Percentiles rank a stretch among this genome's conserved stretches.
Evolutionary conservation across 2,888 invertebrate genomes (phyloP).

Genomic region (Mesorhabditis belari): DNA sequence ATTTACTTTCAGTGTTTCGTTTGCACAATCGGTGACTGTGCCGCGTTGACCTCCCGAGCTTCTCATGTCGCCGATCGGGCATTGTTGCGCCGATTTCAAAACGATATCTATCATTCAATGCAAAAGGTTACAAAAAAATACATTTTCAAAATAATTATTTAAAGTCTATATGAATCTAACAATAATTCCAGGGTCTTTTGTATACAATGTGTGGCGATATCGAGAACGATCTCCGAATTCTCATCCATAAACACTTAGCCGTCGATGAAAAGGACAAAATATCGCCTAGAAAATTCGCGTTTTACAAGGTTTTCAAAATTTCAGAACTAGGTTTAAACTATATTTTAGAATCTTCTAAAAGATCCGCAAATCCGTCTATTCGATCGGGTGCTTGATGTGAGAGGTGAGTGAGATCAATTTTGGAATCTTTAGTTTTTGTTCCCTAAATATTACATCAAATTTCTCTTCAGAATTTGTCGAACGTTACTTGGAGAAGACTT

Average conservation of each 20-base stretch:
- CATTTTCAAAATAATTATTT: too few species aligned
- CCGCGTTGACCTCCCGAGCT: not conserved
- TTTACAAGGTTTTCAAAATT: conserved; percentile 2
- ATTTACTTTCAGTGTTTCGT: not conserved
- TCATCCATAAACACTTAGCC: conserved; percentile 64
- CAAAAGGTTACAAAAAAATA: too few species aligned
- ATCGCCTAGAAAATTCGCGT: conserved; percentile 58
- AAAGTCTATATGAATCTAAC: too few species aligned
- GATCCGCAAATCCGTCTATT: conserved; percentile 14
- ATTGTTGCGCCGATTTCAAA: conserved; percentile 7
- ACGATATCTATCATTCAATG: conserved; percentile 4
- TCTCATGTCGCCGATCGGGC: not conserved
- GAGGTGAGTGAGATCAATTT: conserved; percentile 10
- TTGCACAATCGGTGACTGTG: not conserved
- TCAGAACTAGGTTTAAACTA: too few species aligned
- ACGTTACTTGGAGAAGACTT: conserved; percentile 83
- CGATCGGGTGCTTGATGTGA: conserved; percentile 18
- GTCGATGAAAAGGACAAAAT: conserved; percentile 59
- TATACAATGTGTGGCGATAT: conserved; percentile 69
- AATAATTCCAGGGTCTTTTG: conserved; percentile 13
- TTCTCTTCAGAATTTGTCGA: conserved; percentile 62
- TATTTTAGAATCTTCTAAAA: conserved; percentile 9
- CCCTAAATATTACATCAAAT: not conserved
- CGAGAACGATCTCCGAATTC: conserved; percentile 86
- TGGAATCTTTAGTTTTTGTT: not conserved